A percentile compares a stretch with the other conserved stretches of the same genome.
Conservation (phyloP, 2,113 vertebrate species). For the Rhabdornis inornatus region DNA sequence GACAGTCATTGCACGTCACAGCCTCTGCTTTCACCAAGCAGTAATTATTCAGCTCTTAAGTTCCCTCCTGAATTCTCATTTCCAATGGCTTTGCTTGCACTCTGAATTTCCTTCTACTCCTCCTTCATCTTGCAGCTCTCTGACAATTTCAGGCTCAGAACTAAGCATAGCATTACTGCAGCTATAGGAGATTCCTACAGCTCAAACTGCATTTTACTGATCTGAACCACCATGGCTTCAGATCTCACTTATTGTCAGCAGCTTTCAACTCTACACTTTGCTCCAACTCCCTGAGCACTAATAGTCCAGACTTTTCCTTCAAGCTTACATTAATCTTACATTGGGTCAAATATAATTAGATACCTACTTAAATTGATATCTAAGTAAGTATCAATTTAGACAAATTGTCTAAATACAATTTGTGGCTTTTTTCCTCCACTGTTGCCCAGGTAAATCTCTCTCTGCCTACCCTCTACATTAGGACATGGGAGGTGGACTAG, state of each 20-base stretch:
- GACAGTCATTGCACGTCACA: accelerated
- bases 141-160: not conserved
- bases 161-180: not conserved
- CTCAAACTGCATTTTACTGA: not conserved
- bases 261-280: not conserved
- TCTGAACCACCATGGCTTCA: not conserved
- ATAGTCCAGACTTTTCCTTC: not conserved
- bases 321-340: not conserved
- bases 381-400: not conserved
- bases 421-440: not conserved
- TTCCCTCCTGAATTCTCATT: not conserved
- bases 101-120: not conserved
- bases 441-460: not conserved
- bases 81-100: not conserved
- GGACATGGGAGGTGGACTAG: not conserved
- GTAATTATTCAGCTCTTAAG: not conserved
- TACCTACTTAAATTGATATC: not conserved
- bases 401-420: not conserved
- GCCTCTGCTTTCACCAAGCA: not conserved
- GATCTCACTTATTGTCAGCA: not conserved
- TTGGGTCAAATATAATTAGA: not conserved
- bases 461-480: not conserved
- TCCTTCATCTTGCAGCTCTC: not conserved
- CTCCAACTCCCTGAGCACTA: not conserved
- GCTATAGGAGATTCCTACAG: not conserved